Evolutionary conservation across 1,140 invertebrate genomes (phyloP).

Genomic region (Reticulitermes speratus): DNA sequence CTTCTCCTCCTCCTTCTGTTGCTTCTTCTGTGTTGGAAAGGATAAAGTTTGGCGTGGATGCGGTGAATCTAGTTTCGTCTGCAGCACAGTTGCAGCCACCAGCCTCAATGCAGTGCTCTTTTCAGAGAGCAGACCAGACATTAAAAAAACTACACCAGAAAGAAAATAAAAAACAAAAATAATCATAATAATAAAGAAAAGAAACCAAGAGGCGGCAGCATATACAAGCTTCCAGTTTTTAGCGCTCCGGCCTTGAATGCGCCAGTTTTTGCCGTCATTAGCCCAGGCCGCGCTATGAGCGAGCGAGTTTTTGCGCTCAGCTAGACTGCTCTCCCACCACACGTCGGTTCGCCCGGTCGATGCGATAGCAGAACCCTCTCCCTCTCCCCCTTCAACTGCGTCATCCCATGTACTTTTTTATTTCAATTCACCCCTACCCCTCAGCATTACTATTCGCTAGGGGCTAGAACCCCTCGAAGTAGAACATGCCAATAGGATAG

Average conservation of each 20-base stretch:
- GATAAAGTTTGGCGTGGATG: no score
- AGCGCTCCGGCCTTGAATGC: background rate
- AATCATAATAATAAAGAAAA: background rate
- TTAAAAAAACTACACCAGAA: background rate
- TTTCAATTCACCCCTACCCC: conserved; percentile 2
- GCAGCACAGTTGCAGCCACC: no score
- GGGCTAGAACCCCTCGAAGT: background rate
- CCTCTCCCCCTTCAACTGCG: background rate
- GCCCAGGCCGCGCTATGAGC: background rate
- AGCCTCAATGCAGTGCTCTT: background rate
- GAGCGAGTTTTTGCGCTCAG: background rate
- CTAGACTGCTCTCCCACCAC: background rate
- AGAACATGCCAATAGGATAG: background rate
- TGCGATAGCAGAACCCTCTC: background rate
- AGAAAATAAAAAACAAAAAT: background rate
- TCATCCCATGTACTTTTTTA: conserved; percentile 5
- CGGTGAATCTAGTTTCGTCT: no score
- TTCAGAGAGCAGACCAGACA: background rate
- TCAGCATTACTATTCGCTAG: conserved; percentile 4
- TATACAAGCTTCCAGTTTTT: background rate
- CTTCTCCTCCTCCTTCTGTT: no score
- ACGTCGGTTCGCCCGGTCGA: background rate
- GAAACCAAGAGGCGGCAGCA: background rate
- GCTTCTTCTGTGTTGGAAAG: no score
- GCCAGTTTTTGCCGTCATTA: background rate